These are phyloP conservation scores for Etheostoma spectabile DNA, from an alignment of 2,113 vertebrate species.

Conservation along the genomic window DNA sequence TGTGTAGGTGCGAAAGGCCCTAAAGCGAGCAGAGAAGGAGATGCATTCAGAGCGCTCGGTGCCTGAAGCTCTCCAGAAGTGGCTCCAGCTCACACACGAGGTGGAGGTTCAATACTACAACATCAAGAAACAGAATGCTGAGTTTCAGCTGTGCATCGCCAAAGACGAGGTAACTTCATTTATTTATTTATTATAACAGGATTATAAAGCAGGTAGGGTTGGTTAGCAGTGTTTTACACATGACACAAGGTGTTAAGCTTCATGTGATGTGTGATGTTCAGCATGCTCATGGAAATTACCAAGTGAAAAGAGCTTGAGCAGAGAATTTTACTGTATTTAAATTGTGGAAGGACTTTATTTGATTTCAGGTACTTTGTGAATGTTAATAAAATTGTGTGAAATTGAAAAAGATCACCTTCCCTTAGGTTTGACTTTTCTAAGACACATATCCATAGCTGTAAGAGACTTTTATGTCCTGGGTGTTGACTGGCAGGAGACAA, in stretches of 20 bases:
- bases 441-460: not conserved
- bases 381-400: not conserved
- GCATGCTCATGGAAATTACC: no score
- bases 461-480: not conserved
- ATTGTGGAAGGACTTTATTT: no score
- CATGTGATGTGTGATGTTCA: no score
- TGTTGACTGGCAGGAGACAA: not conserved
- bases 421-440: not conserved
- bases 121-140: constrained; percentile 97
- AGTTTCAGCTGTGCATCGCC: constrained; percentile 93
- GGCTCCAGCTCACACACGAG: constrained; percentile 98
- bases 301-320: no score
- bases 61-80: constrained; percentile 96
- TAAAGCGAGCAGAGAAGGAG: constrained; percentile 98
- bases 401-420: not conserved
- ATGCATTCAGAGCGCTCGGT: constrained; percentile 93
- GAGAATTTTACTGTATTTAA: no score
- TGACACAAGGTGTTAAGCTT: no score
- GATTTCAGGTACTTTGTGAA: not conserved
- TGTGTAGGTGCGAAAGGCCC: constrained; percentile 93
- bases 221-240: no score
- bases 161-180: constrained; percentile 92
- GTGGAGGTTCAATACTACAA: constrained; percentile 99
- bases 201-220: not conserved
- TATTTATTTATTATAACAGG: not conserved